These are phyloP conservation scores for Trichonephila inaurata DNA, from an alignment of 1,140 invertebrate species.

Conservation along the genomic window DNA sequence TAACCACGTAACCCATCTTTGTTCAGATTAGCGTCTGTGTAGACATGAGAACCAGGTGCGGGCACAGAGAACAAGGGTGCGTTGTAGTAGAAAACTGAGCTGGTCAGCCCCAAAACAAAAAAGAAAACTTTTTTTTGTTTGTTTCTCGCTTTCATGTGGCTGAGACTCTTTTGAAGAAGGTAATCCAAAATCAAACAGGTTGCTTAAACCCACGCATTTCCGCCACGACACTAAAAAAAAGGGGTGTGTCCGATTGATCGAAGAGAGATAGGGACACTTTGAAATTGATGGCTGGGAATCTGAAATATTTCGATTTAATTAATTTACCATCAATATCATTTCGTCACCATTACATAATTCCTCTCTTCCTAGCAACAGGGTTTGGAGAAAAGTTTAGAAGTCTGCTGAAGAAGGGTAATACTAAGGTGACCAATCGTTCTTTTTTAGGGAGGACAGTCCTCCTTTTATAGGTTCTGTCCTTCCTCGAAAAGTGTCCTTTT, in stretches of 20 bases:
- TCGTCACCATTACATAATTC: not conserved
- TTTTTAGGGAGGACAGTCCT: too few species aligned
- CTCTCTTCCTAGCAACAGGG: too few species aligned
- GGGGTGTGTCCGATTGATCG: constrained; percentile 27
- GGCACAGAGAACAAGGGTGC: not conserved
- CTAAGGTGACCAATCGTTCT: too few species aligned
- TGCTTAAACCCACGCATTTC: constrained; percentile 35
- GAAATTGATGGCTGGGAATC: not conserved
- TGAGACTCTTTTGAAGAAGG: not conserved
- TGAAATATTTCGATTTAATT: not conserved
- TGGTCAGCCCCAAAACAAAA: constrained; percentile 15
- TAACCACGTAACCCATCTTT: constrained; percentile 11
- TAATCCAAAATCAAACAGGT: constrained; percentile 16
- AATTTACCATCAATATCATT: not conserved
- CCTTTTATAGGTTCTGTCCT: too few species aligned
- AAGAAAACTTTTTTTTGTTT: not conserved
- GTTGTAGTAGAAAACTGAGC: not conserved
- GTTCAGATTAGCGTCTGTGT: constrained; percentile 48
- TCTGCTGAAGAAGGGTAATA: too few species aligned
- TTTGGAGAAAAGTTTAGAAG: too few species aligned
- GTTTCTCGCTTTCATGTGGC: not conserved
- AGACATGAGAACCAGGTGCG: constrained; percentile 13
- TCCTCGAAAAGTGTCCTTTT: too few species aligned
- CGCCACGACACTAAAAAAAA: constrained; percentile 22
- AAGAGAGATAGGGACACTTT: not conserved